A percentile compares a stretch with the other conserved stretches of the same genome.
phyloP scores from a whole-genome alignment of 2,888 invertebrate genomes.

The Lordiphosa andalusiaca region DNA sequence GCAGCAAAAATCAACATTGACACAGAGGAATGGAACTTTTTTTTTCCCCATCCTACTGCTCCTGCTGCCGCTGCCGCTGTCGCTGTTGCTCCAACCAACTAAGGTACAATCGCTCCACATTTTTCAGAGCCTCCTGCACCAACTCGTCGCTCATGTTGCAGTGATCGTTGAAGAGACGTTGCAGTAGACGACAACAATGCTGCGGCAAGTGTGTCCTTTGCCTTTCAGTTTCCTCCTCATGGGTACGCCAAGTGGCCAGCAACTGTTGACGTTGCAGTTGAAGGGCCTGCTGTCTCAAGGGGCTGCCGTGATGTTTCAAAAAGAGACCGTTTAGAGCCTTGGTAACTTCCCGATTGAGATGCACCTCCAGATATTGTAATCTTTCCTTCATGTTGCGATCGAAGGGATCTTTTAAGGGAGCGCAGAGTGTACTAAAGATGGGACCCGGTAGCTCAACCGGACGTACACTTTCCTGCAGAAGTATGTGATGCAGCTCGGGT shows the following conservation, averaged over 20 bases:
- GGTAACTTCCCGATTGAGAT: background rate
- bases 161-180: conserved; percentile 4
- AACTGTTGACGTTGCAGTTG: background rate
- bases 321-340: too few relatives aligned
- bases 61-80: background rate
- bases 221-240: background rate
- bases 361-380: background rate
- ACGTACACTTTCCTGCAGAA: too few relatives aligned
- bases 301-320: too few relatives aligned
- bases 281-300: too few relatives aligned
- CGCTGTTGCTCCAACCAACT: conserved; percentile 2
- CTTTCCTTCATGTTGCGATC: background rate
- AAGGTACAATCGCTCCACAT: conserved; percentile 6
- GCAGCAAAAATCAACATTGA: conserved; percentile 62
- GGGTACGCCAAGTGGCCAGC: conserved; percentile 1
- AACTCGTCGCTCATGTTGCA: background rate
- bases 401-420: background rate
- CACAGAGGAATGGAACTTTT: conserved; percentile 34
- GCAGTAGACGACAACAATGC: background rate
- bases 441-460: too few relatives aligned
- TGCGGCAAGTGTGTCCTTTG: background rate
- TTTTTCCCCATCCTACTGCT: background rate
- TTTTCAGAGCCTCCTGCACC: conserved; percentile 1
- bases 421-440: too few relatives aligned
- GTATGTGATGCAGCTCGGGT: too few relatives aligned